Evolutionary conservation across 1,140 invertebrate genomes (phyloP), one percentile per base, ranked within the genome.

Genomic region (Nasonia longicornis): DNA sequence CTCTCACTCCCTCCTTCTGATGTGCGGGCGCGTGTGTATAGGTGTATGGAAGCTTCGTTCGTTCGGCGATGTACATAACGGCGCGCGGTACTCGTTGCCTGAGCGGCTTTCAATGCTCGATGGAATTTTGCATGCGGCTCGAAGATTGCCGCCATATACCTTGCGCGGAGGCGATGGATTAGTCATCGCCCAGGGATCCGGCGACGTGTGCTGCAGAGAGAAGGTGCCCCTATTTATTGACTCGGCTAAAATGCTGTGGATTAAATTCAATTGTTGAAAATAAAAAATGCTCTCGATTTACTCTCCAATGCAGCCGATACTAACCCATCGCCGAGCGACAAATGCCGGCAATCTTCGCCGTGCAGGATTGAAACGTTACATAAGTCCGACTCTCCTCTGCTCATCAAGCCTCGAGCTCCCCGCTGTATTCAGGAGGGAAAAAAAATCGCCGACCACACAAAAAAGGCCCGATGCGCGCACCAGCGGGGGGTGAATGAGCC

Each of bases 1-100:
- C 69, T 85, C 82, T 79, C 81, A 31, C 78, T 72, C 80, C 72
- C 22, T 3, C 22, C 29, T 67, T 67, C 64, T n/a, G 64, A 67
- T 67, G 64, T 67, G 81, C 79, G 6, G 52, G 16, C 48, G 48
- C 79, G 6, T 20, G 16, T 14, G 48, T 6, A 52, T 52, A 52
- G 3, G 75, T 74, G 31, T 35, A 35, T 6, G 31, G 64, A 75
- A 67, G 12, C 22, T 75, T 75, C 45, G 72, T 29, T 58, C 42
- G 72, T 38, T 35, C 16, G 20, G 20, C 38, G 31, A 38, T 4
- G 70, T 48, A 42, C 38, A 22, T 45, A 1, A 26, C 26, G 26
- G 26, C 26, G 26, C 26, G 3, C 38, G 16, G 38, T 71, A 58
- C 52, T 20, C 52, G 20, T 58, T 58, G 52, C 70, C 31, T 31